These are phyloP conservation scores for Benthochromis sp. DNA, from an alignment of 2,113 vertebrate species.

Conservation along the genomic window DNA sequence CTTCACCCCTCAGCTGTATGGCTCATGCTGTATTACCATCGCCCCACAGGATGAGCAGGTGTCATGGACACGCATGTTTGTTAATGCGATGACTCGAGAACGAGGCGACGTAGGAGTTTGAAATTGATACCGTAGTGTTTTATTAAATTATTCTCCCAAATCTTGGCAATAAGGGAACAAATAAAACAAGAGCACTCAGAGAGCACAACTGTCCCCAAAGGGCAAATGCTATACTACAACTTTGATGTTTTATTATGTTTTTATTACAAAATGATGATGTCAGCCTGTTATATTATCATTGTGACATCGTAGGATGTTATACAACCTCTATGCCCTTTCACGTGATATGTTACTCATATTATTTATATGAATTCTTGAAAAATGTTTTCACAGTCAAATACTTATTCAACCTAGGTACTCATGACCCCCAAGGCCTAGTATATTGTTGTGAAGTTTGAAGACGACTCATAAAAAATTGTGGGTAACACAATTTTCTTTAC, in stretches of 20 bases:
- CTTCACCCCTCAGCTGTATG: not conserved
- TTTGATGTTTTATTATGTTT: not conserved
- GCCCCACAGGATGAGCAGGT: not conserved
- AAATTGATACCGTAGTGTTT: not conserved
- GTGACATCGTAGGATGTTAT: not conserved
- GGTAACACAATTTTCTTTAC: not conserved
- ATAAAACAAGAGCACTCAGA: not conserved
- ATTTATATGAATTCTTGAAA: not conserved
- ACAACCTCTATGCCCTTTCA: not conserved
- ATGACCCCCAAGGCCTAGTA: not conserved
- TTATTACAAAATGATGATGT: not conserved
- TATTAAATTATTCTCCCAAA: not conserved
- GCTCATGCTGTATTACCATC: not conserved
- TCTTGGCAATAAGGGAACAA: not conserved
- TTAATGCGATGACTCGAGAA: not conserved
- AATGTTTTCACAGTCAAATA: not conserved
- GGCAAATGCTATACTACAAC: not conserved
- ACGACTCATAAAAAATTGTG: not conserved
- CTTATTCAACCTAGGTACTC: not conserved
- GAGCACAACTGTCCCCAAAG: not conserved
- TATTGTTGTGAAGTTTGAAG: not conserved
- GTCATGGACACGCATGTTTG: rapidly evolving
- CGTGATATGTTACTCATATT: rapidly evolving
- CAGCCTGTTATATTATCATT: not conserved
- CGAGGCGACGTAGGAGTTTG: not conserved